Evolutionary conservation across 2,888 invertebrate species (phyloP), one percentile per base, ranked within the genome.

Genomic region (Leptinotarsa tumamoca): DNA sequence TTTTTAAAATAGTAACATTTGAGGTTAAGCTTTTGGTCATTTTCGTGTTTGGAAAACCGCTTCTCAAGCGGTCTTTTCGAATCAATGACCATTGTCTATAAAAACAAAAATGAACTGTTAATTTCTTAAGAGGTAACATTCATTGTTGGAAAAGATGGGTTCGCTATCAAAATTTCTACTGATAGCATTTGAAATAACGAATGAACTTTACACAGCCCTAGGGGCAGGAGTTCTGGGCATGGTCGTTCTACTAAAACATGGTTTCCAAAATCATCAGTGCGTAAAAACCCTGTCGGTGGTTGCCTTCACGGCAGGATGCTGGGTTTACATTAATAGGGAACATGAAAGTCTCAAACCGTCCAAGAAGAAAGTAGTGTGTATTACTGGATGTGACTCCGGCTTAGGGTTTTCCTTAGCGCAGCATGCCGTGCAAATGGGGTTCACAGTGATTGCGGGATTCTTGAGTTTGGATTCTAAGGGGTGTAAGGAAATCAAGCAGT

Each of bases 301-400:
- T 21, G 75, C 80, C 21, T 51, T 88, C 50, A 87, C 88, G 4
- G 72, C 82, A 15, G 83, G 79, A 18, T 84, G 86, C 80, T 82
- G 88, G 49, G 51, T 84, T 2, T 89, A 85, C 74, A 82, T 83
- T 1, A 79, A 82, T 21, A 73, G 80, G 33, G 79, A 82, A 27
- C 80, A 85, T 72, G 58, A 27, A 23, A 79, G 80, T 27, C 66
- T 80, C 2, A 71, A 74, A 71, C 81, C 87, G 0, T 80, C 82
- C 21, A 80, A 80, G 56, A 83, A 86, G 61, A 86, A 87, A 78
- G 90, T 94, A 3, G 89, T 94, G 56, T 90, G 95, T 21, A 93
- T 96, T 80, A 95, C 95, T 10, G 96, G 96, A 61, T 96, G 96
- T 86, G 96, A 96, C 88, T 94, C 95, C 74, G 96, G 96, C 3